Base-by-base conservation (phyloP, 2,888 invertebrate species). In the Lycaena phlaeas region DNA sequence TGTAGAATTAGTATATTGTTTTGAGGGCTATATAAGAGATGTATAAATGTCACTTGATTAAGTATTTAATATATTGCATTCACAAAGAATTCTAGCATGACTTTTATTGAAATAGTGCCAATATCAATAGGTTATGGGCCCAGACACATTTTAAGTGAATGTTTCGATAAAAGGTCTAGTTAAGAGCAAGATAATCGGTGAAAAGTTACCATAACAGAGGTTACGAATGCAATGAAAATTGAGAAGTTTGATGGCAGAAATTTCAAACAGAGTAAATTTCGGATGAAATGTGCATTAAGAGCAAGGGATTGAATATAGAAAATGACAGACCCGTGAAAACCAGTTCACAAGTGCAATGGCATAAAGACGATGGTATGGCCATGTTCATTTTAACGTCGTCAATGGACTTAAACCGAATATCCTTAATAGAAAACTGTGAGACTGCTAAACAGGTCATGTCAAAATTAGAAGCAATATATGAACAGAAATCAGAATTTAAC, bases 191-290 rank as follows among this genome's bases (percentile, higher is more conserved):
- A 9, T 22, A 22, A 22, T 22, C 22, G 22, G 5, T 22, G 3
- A 4, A 2, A 22, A 22, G 3, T 7, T 7, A 22, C 9, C 9
- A 9, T 3, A 22, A 22, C 9, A 2, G 22, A 22, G 7, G 2
- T 2, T 2, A 2, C 2, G 27, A n/a, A n/a, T n/a, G n/a, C n/a
- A n/a, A n/a, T n/a, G n/a, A n/a, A n/a, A n/a, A n/a, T n/a, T n/a
- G n/a, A n/a, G n/a, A n/a, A n/a, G n/a, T n/a, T n/a, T n/a, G n/a
- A n/a, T n/a, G n/a, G 34, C 12, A 27, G 12, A 2, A 34, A 40
- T 22, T 40, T 40, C 9, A 34, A 27, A n/a, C 27, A 40, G n/a
- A 34, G 40, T 27, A 34, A 40, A 27, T 37, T 37, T 9, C 37
- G 27, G 14, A 26, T 36, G 7, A 36, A 36, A 25, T 36, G 36